Evolutionary conservation across 2,888 invertebrate genomes (phyloP).

Genomic region (Tipula unca): DNA sequence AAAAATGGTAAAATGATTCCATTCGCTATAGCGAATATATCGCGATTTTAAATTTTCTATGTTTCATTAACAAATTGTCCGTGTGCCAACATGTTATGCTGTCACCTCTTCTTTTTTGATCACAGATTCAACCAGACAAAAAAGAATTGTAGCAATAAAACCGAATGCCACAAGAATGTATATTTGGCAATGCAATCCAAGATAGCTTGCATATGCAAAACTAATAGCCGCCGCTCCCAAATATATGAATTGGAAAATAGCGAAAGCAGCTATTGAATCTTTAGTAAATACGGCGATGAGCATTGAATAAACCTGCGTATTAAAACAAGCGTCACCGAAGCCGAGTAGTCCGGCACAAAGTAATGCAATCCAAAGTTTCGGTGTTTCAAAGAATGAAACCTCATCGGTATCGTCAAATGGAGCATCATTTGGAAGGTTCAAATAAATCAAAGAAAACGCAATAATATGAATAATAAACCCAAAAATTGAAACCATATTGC

Average conservation of each 20-base stretch:
- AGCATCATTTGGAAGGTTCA: constrained; percentile 77
- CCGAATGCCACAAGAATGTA: constrained; percentile 60
- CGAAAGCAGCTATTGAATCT: constrained; percentile 92
- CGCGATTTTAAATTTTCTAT: no score
- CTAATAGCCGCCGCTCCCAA: constrained; percentile 77
- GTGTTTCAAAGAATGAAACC: constrained; percentile 39
- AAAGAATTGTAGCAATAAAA: constrained; percentile 63
- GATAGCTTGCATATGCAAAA: constrained; percentile 70
- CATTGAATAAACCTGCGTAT: constrained; percentile 91
- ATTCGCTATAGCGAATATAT: no score
- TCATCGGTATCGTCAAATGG: constrained; percentile 59
- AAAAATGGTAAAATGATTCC: no score
- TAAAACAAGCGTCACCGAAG: constrained; percentile 96
- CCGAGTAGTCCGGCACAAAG: constrained; percentile 86
- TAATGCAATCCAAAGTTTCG: constrained; percentile 53
- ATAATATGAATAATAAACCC: constrained; percentile 80
- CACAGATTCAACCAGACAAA: constrained; percentile 61
- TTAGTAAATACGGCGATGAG: constrained; percentile 81
- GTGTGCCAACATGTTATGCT: no score
- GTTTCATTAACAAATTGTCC: no score
- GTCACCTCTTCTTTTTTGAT: neutral
- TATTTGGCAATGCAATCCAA: constrained; percentile 65
- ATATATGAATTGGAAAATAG: constrained; percentile 93
- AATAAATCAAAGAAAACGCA: constrained; percentile 75
- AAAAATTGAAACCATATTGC: constrained; percentile 82